Conservation (phyloP, 2,113 vertebrate genomes). For the Dunckerocampus dactyliophorus region DNA sequence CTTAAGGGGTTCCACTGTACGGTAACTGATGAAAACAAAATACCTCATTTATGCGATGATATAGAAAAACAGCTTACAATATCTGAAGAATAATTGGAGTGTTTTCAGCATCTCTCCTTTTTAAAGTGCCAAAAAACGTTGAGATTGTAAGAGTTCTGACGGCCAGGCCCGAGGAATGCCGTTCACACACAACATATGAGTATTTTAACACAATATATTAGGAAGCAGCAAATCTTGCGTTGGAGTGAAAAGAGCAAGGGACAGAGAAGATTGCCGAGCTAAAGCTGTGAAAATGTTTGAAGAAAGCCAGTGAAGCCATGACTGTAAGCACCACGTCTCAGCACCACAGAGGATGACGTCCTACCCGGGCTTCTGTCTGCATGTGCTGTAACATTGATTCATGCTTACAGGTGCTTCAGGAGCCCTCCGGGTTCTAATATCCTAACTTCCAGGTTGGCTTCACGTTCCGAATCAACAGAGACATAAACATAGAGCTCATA, state of each 20-base stretch:
- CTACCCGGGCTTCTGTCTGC: too few relatives aligned
- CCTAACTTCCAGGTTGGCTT: neutral
- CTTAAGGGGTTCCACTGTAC: too few relatives aligned
- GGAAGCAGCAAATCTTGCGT: conserved; percentile 15
- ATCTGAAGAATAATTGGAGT: neutral
- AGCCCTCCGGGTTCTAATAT: neutral
- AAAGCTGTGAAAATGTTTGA: conserved; percentile 31
- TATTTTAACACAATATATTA: too few relatives aligned
- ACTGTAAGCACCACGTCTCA: too few relatives aligned
- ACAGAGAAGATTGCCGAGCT: conserved; percentile 24
- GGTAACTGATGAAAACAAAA: too few relatives aligned
- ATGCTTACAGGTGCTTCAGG: too few relatives aligned
- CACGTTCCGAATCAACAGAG: conserved; percentile 7
- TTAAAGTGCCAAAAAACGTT: conserved; percentile 40
- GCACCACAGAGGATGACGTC: too few relatives aligned
- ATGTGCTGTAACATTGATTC: too few relatives aligned
- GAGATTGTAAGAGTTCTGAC: conserved; percentile 20
- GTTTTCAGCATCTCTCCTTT: conserved; percentile 37
- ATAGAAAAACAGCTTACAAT: too few relatives aligned
- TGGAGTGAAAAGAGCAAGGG: conserved; percentile 11
- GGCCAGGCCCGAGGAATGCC: conserved; percentile 45
- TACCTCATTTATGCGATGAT: too few relatives aligned
- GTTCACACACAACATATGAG: conserved; percentile 5
- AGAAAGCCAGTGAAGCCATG: conserved; percentile 61
- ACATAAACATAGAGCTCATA: neutral